A percentile compares a stretch with the other conserved stretches of the same genome.
These are phyloP conservation scores for Gymnorhina tibicen DNA, from an alignment of 2,113 vertebrate genomes.

Conservation along the genomic window DNA sequence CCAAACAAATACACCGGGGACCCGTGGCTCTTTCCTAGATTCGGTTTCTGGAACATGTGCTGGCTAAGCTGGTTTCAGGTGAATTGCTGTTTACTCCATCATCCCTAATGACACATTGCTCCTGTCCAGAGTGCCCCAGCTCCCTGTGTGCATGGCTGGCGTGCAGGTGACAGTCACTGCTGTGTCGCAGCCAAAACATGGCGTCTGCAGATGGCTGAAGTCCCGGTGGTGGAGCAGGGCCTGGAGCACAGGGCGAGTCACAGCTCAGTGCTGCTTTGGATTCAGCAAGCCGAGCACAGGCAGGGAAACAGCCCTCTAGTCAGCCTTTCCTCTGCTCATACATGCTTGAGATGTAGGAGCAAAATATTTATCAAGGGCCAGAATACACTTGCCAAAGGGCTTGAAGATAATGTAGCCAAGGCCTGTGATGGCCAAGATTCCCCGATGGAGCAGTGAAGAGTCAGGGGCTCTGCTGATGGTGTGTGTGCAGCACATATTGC, in stretches of 20 bases:
- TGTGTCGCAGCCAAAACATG: background rate
- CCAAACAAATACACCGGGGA: conserved; percentile 24
- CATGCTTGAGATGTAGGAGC: background rate
- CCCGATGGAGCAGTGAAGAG: background rate
- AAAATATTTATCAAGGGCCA: background rate
- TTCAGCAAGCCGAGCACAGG: background rate
- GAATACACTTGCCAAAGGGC: background rate
- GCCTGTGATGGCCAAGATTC: background rate
- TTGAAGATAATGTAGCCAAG: background rate
- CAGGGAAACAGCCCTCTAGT: background rate
- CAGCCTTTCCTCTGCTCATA: background rate
- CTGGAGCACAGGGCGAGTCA: background rate
- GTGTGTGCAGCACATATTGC: fast-evolving
- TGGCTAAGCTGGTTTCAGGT: conserved; percentile 38
- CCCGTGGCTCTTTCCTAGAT: background rate
- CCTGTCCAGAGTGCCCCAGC: background rate
- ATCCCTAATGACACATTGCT: background rate
- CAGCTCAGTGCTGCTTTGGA: background rate
- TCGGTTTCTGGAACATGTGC: background rate
- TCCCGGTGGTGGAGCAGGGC: background rate
- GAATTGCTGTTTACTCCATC: conserved; percentile 45
- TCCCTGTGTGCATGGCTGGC: background rate
- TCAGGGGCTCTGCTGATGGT: background rate
- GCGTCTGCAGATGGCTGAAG: background rate
- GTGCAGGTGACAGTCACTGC: background rate